Base-by-base conservation (phyloP, 2,797 vertebrate genomes). In the Tragelaphus oryx region DNA sequence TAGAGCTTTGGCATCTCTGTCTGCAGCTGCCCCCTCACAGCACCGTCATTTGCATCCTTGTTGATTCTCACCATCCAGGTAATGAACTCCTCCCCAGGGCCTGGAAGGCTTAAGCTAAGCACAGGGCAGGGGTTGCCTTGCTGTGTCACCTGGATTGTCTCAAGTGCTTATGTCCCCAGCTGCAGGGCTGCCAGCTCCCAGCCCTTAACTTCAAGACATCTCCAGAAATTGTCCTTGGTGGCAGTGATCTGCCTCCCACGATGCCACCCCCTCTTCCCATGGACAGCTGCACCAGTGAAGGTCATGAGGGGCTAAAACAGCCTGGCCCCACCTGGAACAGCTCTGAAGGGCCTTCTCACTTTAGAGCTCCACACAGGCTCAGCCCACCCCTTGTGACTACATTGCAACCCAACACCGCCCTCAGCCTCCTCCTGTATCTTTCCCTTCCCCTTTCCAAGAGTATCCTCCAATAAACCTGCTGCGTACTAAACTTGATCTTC, bases 391-490 rank as follows among this genome's bases (percentile, higher is more conserved):
- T 57, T 20, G 0, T 18, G 55, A 37, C 52, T 28, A 16, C 37
- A 13, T 0, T 18, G 24, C 3, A 60, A 30, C 37, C 76, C 13
- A 16, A 1, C 3, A 8, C 13, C 74, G 37, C 59, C 41, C 74
- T 79, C 57, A 3, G 1, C 16, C 74, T 55, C 33, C n/a, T 82
- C 68, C 50, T 65, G 28, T 57, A 37, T 60, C 55, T 86, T 78
- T 60, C 30, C 48, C 50, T 52, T 52, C 30, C 33, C 60, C 37
- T n/a, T 37, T 48, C 52, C 44, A 76, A 88, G n/a, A 48, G 37
- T 14, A 59, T 13, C 46, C 71, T 48, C 22, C 26, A 62, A 10
- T 8, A 78, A 52, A 13, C 26, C n/a, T 88, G 50, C 52, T 28
- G 3, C 14, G 0, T n/a, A 10, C 44, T 28, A 62, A 91, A 22